phyloP scores from a whole-genome alignment of 2,888 invertebrate species.

The Atethmia centrago region DNA sequence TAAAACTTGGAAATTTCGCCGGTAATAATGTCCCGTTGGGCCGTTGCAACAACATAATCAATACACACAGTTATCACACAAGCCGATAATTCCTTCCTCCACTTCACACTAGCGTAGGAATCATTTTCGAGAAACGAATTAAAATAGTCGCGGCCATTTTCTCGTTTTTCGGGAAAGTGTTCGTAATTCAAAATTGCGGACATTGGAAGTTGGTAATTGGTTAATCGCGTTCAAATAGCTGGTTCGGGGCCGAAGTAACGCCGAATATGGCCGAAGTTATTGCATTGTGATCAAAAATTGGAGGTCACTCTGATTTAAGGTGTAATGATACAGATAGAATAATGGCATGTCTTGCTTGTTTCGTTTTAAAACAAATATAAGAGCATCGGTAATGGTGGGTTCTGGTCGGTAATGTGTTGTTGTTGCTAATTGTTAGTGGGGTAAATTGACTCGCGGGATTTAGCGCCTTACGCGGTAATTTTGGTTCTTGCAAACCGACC shows the following conservation, averaged over 20 bases:
- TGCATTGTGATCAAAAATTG: slow-evolving; percentile 58
- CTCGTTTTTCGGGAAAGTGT: slow-evolving; percentile 67
- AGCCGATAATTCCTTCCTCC: slow-evolving; percentile 75
- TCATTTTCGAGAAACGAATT: slow-evolving; percentile 61
- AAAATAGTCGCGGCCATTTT: slow-evolving; percentile 64
- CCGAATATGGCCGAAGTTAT: slow-evolving; percentile 70
- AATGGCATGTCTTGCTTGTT: slow-evolving; percentile 42
- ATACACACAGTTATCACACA: slow-evolving; percentile 63
- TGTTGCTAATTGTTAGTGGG: slow-evolving; percentile 29
- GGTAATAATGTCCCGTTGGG: slow-evolving; percentile 78
- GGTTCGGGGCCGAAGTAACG: slow-evolving; percentile 59
- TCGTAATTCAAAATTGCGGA: slow-evolving; percentile 65
- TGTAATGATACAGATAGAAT: slow-evolving; percentile 54
- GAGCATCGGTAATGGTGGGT: slow-evolving; percentile 44
- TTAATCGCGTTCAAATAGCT: slow-evolving; percentile 72
- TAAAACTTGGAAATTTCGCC: slow-evolving; percentile 74
- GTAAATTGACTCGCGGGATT: slow-evolving; percentile 27
- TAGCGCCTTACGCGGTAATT: slow-evolving; percentile 17
- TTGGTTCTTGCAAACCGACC: not conserved
- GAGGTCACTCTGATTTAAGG: slow-evolving; percentile 46
- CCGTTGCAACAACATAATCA: slow-evolving; percentile 74
- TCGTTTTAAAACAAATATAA: slow-evolving; percentile 64
- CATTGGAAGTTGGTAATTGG: slow-evolving; percentile 73
- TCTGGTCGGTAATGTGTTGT: slow-evolving; percentile 43
- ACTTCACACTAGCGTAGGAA: slow-evolving; percentile 77